phyloP scores from a whole-genome alignment of 2,888 invertebrate genomes.

The Eupithecia insigniata region DNA sequence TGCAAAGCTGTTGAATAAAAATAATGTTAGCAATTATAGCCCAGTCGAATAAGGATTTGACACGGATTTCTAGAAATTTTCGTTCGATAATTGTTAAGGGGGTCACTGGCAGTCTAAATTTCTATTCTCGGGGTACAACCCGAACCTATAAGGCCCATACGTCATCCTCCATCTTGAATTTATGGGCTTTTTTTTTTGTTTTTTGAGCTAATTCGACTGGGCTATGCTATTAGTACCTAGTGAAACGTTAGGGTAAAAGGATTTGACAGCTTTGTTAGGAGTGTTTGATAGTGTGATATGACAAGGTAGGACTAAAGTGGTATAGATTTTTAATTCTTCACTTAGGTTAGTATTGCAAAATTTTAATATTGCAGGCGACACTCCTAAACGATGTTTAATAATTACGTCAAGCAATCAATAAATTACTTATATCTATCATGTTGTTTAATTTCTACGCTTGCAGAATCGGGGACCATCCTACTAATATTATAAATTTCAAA shows the following conservation, averaged over 20 bases:
- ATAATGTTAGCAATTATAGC: neutral
- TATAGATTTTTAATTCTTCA: neutral
- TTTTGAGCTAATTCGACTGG: too few relatives aligned
- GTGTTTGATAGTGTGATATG: neutral
- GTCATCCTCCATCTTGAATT: too few relatives aligned
- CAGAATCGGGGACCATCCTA: neutral
- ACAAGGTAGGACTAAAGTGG: neutral
- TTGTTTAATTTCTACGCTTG: neutral
- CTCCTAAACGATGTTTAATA: neutral
- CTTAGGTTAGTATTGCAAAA: neutral
- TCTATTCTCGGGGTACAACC: too few relatives aligned
- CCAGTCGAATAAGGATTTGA: too few relatives aligned
- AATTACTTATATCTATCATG: neutral
- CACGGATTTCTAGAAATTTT: too few relatives aligned
- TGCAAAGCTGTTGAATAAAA: neutral
- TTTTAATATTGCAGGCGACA: neutral
- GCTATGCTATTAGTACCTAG: too few relatives aligned
- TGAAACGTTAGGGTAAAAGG: neutral
- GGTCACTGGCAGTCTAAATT: too few relatives aligned
- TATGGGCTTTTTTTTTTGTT: too few relatives aligned
- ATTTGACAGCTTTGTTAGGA: too few relatives aligned
- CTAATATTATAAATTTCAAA: too few relatives aligned
- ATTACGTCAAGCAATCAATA: neutral
- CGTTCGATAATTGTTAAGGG: too few relatives aligned
- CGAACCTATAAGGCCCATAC: too few relatives aligned